phyloP scores from a whole-genome alignment of 53 echinoderm and acorn worm genomes.

The Hippasteria phrygiana region DNA sequence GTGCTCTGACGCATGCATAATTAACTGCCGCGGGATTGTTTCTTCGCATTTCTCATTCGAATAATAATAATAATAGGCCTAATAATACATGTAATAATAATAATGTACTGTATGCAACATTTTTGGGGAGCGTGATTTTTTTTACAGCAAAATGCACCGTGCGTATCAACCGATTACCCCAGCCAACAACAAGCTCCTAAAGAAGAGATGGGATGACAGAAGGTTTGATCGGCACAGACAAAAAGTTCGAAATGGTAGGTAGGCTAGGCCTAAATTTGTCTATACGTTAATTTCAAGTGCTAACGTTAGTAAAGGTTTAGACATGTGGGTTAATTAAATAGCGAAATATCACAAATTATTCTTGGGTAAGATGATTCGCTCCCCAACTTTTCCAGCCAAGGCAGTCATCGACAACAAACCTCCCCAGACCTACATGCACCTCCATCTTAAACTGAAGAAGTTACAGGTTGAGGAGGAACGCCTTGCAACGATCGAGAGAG shows the following conservation, averaged over 20 bases:
- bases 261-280: neutral
- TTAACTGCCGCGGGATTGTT: neutral
- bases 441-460: conserved; percentile 96
- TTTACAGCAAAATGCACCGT: conserved; percentile 76
- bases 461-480: conserved; percentile 99
- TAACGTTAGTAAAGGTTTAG: neutral
- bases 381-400: conserved; percentile 63
- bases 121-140: neutral
- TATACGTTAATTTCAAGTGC: neutral
- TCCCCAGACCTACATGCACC: conserved; percentile 95
- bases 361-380: neutral
- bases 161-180: conserved; percentile 99
- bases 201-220: conserved; percentile 95
- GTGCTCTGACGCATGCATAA: neutral
- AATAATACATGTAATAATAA: too few species aligned
- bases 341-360: neutral
- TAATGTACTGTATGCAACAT: too few species aligned
- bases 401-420: conserved; percentile 96
- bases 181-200: conserved; percentile 93
- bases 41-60: neutral
- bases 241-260: conserved; percentile 95
- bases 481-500: conserved; percentile 86
- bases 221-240: conserved; percentile 87
- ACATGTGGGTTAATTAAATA: neutral
- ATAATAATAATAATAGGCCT: neutral